These are phyloP conservation scores for Telenomus remus DNA, from an alignment of 1,140 invertebrate genomes.

Conservation along the genomic window DNA sequence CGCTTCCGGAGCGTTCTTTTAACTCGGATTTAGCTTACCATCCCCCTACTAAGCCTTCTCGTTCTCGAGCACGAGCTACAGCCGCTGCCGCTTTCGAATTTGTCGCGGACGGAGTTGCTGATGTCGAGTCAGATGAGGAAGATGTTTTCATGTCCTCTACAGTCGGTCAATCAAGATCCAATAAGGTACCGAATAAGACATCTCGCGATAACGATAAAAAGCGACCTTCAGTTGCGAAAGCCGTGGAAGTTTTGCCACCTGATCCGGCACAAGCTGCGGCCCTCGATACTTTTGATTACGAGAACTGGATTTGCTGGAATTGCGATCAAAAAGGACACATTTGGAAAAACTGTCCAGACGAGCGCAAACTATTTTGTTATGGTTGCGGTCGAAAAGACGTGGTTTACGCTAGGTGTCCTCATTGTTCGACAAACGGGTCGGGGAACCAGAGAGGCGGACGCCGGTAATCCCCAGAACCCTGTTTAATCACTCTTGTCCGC, in stretches of 20 bases:
- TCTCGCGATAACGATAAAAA: too few species aligned
- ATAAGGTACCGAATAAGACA: too few species aligned
- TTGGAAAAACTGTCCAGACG: neutral
- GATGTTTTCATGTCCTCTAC: neutral
- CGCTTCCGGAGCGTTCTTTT: neutral
- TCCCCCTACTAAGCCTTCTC: neutral
- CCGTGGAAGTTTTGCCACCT: neutral
- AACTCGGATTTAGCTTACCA: conserved; percentile 1
- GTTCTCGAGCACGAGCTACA: neutral
- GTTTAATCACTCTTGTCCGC: too few species aligned
- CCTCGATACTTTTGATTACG: neutral
- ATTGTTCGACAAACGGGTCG: neutral
- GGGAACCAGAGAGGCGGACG: neutral
- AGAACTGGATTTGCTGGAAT: neutral
- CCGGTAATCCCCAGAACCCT: neutral
- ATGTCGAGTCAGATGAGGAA: neutral
- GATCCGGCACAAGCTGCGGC: neutral
- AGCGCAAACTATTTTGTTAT: neutral
- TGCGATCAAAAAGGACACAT: neutral
- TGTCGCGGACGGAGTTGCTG: neutral
- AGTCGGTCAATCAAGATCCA: too few species aligned
- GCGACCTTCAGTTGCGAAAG: neutral
- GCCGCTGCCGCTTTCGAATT: neutral
- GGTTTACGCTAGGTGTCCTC: neutral
- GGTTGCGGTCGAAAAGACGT: neutral